Conservation (phyloP, 1,140 invertebrate genomes). For the Dolichoris vasculosae region DNA sequence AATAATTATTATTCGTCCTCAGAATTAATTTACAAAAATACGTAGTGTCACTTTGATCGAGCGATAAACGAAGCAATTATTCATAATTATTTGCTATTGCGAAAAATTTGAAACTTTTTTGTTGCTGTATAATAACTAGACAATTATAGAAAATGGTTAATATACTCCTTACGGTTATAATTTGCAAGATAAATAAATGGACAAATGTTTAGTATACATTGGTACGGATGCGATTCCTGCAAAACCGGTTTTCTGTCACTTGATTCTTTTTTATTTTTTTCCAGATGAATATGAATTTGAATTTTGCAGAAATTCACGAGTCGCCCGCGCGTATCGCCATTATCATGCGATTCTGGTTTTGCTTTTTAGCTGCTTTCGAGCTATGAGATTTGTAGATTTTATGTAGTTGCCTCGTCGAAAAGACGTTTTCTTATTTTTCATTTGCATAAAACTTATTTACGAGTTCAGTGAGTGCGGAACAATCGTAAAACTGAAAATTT, state of each 20-base stretch:
- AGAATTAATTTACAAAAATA: background rate
- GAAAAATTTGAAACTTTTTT: background rate
- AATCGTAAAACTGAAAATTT: too few relatives aligned
- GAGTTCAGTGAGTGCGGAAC: background rate
- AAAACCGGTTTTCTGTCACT: background rate
- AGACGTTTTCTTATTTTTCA: background rate
- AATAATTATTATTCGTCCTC: too few relatives aligned
- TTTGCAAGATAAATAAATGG: background rate
- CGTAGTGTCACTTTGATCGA: background rate
- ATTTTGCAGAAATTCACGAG: background rate
- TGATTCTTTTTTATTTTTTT: background rate
- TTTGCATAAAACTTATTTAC: background rate
- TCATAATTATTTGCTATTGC: background rate
- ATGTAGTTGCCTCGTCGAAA: background rate
- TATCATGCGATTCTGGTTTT: background rate
- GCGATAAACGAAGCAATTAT: background rate
- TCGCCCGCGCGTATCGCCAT: background rate
- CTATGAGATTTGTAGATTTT: background rate
- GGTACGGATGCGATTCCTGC: background rate
- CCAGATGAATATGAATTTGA: background rate
- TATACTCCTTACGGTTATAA: background rate
- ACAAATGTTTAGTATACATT: background rate
- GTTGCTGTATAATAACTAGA: too few relatives aligned
- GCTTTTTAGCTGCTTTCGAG: background rate
- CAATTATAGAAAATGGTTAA: constrained; percentile 2